phyloP scores from a whole-genome alignment of 2,888 invertebrate species.

The Philonicus albiceps region DNA sequence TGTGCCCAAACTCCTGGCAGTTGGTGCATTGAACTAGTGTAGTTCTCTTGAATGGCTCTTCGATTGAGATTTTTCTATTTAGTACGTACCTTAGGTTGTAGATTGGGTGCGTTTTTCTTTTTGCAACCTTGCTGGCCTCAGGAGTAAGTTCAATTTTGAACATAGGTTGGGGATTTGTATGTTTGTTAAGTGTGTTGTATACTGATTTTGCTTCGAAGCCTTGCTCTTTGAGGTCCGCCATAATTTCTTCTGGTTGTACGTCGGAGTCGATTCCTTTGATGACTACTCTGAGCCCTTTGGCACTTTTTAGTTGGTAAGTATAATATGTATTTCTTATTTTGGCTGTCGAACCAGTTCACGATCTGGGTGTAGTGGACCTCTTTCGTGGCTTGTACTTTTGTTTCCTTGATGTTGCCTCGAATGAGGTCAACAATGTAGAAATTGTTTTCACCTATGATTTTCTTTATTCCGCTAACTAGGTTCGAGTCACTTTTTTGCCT shows the following conservation, averaged over 20 bases:
- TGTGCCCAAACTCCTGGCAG: too few relatives aligned
- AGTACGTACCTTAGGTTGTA: neutral
- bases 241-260: neutral
- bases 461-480: neutral
- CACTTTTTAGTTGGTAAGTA: neutral
- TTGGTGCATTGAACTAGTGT: neutral
- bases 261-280: neutral
- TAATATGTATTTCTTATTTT: neutral
- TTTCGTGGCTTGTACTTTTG: neutral
- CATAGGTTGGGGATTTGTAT: neutral
- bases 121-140: neutral
- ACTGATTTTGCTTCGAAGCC: neutral
- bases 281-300: neutral
- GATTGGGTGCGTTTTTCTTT: neutral
- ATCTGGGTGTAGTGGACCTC: too few relatives aligned
- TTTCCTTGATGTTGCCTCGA: slow-evolving; percentile 2
- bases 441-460: neutral
- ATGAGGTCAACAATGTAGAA: neutral
- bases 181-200: neutral
- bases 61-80: neutral
- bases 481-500: neutral
- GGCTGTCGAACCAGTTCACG: neutral
- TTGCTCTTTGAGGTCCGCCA: neutral
- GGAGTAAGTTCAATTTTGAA: neutral
- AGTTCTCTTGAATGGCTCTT: neutral